Conservation (phyloP, 2,888 invertebrate species). For the Scelioninae gen. 1 region DNA sequence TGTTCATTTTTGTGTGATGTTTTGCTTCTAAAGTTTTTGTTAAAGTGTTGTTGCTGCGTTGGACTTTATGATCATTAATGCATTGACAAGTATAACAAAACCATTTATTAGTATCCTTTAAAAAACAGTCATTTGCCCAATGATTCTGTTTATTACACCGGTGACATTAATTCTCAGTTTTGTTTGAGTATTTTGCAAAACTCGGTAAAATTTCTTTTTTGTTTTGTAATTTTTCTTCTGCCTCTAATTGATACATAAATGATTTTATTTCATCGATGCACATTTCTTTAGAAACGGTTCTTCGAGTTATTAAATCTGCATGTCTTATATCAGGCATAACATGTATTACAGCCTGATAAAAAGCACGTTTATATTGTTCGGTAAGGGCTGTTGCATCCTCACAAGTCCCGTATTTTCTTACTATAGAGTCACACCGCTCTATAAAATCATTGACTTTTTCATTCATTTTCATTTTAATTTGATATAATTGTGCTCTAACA, state of each 20-base stretch:
- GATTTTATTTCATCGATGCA: background rate
- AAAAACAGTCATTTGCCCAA: background rate
- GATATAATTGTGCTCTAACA: constrained; percentile 58
- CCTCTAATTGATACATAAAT: constrained; percentile 7
- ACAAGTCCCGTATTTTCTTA: constrained; percentile 65
- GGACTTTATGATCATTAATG: constrained; percentile 33
- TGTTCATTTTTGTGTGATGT: background rate
- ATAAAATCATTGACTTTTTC: constrained; percentile 68
- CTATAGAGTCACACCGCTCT: constrained; percentile 61
- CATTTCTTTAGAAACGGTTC: constrained; percentile 52
- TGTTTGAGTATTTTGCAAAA: background rate
- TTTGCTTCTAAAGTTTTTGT: background rate
- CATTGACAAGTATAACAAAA: constrained; percentile 60
- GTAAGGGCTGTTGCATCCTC: constrained; percentile 55
- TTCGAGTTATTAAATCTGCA: constrained; percentile 52
- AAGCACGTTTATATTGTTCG: constrained; percentile 60
- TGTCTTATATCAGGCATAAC: constrained; percentile 54
- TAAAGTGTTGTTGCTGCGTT: background rate
- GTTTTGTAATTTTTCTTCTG: background rate
- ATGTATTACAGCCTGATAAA: constrained; percentile 61
- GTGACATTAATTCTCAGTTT: constrained; percentile 26
- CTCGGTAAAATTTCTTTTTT: background rate
- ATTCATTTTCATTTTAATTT: constrained; percentile 59
- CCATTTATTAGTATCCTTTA: constrained; percentile 30
- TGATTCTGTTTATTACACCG: constrained; percentile 28